phyloP scores from a whole-genome alignment of 2,113 vertebrate species.

The Saguinus imperator region DNA sequence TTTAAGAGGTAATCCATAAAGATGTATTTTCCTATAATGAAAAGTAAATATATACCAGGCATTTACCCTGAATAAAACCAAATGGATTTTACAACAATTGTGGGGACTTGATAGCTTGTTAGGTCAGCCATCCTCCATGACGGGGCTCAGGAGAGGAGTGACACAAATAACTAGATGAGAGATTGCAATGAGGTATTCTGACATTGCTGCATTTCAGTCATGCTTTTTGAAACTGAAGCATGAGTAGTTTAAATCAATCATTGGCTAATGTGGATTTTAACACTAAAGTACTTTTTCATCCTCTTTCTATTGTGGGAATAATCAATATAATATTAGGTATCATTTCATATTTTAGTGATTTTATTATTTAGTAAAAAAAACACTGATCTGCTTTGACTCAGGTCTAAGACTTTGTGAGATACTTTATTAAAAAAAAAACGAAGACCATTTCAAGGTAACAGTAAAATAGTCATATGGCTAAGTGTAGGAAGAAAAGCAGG shows the following conservation, averaged over 20 bases:
- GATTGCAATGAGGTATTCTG: not conserved
- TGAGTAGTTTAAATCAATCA: not conserved
- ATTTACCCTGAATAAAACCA: slow-evolving; percentile 45
- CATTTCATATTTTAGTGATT: slow-evolving; percentile 11
- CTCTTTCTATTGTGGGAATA: not conserved
- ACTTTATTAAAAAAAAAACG: not conserved
- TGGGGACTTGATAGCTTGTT: not conserved
- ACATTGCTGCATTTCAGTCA: not conserved
- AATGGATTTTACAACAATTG: slow-evolving; percentile 20
- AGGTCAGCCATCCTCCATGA: not conserved
- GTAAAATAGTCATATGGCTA: not conserved
- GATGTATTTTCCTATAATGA: slow-evolving; percentile 58
- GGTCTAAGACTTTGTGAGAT: not conserved
- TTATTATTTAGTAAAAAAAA: not conserved
- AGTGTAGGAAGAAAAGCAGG: not conserved
- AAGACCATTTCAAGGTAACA: not conserved
- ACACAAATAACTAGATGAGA: not conserved
- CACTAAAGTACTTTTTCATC: not conserved
- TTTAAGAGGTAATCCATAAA: slow-evolving; percentile 39
- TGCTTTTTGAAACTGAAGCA: slow-evolving; percentile 9
- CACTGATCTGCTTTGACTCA: not conserved
- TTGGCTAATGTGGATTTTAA: not conserved
- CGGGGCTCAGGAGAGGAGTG: not conserved
- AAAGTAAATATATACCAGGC: slow-evolving; percentile 44
- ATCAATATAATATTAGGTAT: not conserved